phyloP scores from a whole-genome alignment of 2,797 vertebrate species.

The Zalophus californianus region DNA sequence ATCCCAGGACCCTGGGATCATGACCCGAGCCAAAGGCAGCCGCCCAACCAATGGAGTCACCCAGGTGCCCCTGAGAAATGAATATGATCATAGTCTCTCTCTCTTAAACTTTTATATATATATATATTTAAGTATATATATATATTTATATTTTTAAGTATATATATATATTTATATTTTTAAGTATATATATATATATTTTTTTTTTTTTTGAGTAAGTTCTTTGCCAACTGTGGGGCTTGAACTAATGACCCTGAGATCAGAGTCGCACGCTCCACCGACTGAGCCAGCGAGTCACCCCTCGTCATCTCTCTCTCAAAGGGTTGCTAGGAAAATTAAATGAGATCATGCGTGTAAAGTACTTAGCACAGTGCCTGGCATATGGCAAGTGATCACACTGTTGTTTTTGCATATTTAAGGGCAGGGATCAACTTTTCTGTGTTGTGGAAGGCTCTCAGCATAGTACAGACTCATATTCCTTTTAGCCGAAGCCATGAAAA shows the following conservation, averaged over 20 bases:
- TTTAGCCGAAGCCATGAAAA: conserved; percentile 28
- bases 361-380: background rate
- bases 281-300: background rate
- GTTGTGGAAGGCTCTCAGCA: background rate
- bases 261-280: background rate
- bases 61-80: conserved; percentile 13
- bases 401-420: background rate
- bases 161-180: background rate
- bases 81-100: conserved; percentile 14
- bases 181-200: background rate
- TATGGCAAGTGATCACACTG: conserved; percentile 2
- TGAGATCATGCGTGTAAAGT: background rate
- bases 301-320: conserved; percentile 15
- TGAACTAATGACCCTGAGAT: background rate
- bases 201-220: background rate
- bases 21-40: no score
- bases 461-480: background rate
- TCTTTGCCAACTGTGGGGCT: background rate
- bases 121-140: background rate
- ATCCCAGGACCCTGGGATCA: no score
- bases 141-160: background rate
- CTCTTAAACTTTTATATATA: background rate
- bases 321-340: conserved; percentile 48
- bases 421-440: background rate
- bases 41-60: no score